Base-by-base conservation (phyloP, 1,140 invertebrate species). In the Drosophila hydei region DNA sequence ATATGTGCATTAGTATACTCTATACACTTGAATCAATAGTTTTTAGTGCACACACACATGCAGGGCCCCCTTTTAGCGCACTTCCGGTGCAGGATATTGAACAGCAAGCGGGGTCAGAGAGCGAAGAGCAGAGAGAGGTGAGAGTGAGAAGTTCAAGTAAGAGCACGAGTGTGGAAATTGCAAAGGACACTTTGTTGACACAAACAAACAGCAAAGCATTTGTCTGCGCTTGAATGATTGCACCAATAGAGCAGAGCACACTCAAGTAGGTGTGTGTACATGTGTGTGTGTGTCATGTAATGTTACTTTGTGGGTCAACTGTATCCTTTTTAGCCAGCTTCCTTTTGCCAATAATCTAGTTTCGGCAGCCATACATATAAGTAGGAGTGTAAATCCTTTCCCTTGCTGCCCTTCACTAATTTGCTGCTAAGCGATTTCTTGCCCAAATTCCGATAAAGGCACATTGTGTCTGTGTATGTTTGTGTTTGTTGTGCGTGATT, bases 221-320 rank as follows among this genome's bases (percentile, higher is more conserved):
- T 83, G 75, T 83, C 79, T 81, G 79, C 64, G 71, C 64, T 40
- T 75, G 71, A 78, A 78, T 64, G 79, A 81, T 78, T 83, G 75
- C 78, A 73, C 47, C 64, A 75, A 50, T n/a, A 14, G 36, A n/a
- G 36, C 14, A 6, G 36, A 40, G 36, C 19, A 58, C 40, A 63
- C 30, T 38, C 45, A 40, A 45, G 23, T 11, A 12, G 12, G 8
- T 40, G n/a, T 38, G 30, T 21, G 9, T 12, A 14, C 0, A 11
- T 27, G 30, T 62, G 48, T 21, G 30, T 52, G 36, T 21, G 14
- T 43, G 14, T 52, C 14, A 6, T 42, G 38, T 42, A 42, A 42
- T 45, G 43, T 45, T 23, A 6, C 19, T 23, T 65, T 58, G 42
- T 51, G 45, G 45, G 43, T 43, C 68, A 51, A 51, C 27, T 25